Evolutionary conservation across 2,797 vertebrate genomes (phyloP).

Genomic region (Nannoperca obscura): DNA sequence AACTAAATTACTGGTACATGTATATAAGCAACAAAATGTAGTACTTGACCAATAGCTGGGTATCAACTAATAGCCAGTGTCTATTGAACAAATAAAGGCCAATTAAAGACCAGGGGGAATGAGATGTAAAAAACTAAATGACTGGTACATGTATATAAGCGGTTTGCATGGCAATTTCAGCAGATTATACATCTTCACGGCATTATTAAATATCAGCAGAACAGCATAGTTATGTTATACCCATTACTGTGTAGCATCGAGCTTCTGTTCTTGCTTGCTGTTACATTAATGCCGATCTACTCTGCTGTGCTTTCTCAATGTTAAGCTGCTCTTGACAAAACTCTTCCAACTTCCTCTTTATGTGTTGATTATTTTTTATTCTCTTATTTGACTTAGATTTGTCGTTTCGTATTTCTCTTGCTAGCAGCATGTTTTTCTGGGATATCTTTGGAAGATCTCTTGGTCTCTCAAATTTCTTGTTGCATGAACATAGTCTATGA

Average conservation of each 20-base stretch:
- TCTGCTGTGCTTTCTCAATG: not conserved
- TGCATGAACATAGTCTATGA: not conserved
- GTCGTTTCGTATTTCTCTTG: not conserved
- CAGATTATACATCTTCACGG: not conserved
- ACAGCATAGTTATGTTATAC: not conserved
- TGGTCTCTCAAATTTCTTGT: not conserved
- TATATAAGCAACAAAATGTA: not conserved
- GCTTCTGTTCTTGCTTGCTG: not conserved
- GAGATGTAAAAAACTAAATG: not conserved
- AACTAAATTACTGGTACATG: not conserved
- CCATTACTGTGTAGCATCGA: not conserved
- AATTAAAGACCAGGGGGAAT: not conserved
- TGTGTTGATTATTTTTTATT: not conserved
- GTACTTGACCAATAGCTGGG: not conserved
- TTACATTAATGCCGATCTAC: not conserved
- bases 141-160: not conserved
- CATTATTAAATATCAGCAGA: constrained; percentile 8
- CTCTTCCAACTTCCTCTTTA: not conserved
- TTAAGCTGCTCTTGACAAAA: not conserved
- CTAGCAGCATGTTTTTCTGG: not conserved
- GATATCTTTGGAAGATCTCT: not conserved
- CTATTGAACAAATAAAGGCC: not conserved
- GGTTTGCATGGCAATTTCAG: not conserved
- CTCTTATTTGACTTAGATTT: not conserved
- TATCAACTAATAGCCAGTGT: not conserved